Conservation (phyloP, 2,113 vertebrate genomes). For the Candoia aspera region DNA sequence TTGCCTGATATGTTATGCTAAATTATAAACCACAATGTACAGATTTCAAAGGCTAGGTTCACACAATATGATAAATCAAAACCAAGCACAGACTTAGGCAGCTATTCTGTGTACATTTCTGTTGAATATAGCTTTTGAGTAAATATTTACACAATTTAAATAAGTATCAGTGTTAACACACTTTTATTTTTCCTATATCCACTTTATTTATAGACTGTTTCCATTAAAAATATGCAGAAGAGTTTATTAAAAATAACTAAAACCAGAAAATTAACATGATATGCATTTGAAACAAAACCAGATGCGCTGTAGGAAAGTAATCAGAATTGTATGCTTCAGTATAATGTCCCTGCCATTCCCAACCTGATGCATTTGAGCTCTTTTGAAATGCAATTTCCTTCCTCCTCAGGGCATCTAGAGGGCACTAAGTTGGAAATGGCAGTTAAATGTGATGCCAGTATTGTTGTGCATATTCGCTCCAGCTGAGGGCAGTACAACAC, state of each 20-base stretch:
- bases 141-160: background rate
- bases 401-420: background rate
- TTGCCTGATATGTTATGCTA: background rate
- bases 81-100: background rate
- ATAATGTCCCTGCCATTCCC: background rate
- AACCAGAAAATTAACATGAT: background rate
- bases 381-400: background rate
- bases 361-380: background rate
- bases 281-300: background rate
- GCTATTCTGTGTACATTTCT: background rate
- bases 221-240: background rate
- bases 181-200: background rate
- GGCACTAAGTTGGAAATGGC: background rate
- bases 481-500: background rate
- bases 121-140: background rate
- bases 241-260: background rate
- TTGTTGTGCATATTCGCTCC: background rate
- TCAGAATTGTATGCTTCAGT: background rate
- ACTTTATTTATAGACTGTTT: background rate
- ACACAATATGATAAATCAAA: background rate
- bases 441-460: background rate
- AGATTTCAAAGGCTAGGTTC: background rate
- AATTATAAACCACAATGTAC: too few species aligned
- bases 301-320: background rate
- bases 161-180: background rate